These are phyloP conservation scores for Cinara cedri DNA, from an alignment of 2,888 invertebrate genomes.

Conservation along the genomic window DNA sequence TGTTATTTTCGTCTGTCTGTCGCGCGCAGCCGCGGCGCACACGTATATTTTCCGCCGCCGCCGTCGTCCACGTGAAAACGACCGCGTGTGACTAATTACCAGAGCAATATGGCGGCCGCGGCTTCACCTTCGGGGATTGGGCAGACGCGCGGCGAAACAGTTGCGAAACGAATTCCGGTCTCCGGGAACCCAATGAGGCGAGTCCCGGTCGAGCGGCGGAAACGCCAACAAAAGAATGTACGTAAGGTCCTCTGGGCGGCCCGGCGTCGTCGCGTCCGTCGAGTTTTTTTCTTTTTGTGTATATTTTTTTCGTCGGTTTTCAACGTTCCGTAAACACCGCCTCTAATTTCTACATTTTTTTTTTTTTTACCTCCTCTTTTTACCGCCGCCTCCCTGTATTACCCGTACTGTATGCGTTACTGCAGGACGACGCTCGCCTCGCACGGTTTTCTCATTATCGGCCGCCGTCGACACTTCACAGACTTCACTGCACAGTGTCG, in stretches of 20 bases:
- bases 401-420: background rate
- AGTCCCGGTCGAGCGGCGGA: slow-evolving; percentile 15
- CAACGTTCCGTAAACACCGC: slow-evolving; percentile 45
- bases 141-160: slow-evolving; percentile 51
- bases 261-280: background rate
- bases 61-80: slow-evolving; percentile 24
- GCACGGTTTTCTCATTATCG: slow-evolving; percentile 38
- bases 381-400: background rate
- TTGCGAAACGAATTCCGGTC: slow-evolving; percentile 56
- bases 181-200: slow-evolving; percentile 55
- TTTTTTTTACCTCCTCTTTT: background rate
- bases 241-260: background rate
- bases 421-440: background rate
- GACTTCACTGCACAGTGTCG: background rate
- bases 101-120: slow-evolving; percentile 44
- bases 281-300: slow-evolving; percentile 28
- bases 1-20: background rate
- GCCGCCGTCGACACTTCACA: too few relatives aligned
- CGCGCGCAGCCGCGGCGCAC: too few relatives aligned
- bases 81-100: slow-evolving; percentile 53
- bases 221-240: background rate
- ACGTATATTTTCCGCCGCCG: too few relatives aligned
- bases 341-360: too few relatives aligned
- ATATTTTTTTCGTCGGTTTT: background rate
- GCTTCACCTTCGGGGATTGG: slow-evolving; percentile 26